Evolutionary conservation across 2,888 invertebrate genomes (phyloP).

Genomic region (Biston stratarius): DNA sequence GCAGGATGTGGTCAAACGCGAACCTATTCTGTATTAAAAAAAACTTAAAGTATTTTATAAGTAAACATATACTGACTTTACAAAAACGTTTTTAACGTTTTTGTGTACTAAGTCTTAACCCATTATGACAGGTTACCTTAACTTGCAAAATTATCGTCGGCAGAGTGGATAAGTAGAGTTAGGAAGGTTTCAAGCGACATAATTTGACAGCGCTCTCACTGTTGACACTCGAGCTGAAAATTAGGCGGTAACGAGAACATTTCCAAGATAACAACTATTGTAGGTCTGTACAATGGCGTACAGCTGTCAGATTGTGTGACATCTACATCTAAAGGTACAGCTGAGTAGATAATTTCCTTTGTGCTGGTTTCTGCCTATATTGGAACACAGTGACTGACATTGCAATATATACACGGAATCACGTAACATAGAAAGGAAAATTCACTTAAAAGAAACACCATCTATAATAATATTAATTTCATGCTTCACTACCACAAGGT

Average conservation of each 20-base stretch:
- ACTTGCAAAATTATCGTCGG: background rate
- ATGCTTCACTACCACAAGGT: too few species aligned
- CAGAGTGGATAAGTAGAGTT: background rate
- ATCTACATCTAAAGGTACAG: conserved; percentile 52
- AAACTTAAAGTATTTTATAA: too few species aligned
- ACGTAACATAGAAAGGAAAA: too few species aligned
- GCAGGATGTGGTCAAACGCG: too few species aligned
- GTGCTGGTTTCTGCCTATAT: conserved; percentile 42
- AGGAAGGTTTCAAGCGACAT: conserved; percentile 10
- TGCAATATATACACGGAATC: background rate
- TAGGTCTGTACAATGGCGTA: conserved; percentile 52
- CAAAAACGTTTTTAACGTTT: too few species aligned
- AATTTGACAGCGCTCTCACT: conserved; percentile 22
- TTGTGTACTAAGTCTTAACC: too few species aligned
- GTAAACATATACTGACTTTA: too few species aligned
- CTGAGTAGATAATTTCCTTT: conserved; percentile 58
- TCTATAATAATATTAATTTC: too few species aligned
- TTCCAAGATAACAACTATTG: conserved; percentile 56
- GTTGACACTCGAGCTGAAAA: conserved; percentile 28
- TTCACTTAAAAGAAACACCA: too few species aligned
- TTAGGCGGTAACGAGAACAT: conserved; percentile 29
- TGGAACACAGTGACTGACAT: conserved; percentile 11
- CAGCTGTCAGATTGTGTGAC: conserved; percentile 54
- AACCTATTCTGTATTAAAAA: too few species aligned
- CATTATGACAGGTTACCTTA: too few species aligned